Evolutionary conservation across 2,797 vertebrate species (phyloP).

Genomic region (Odontamblyopus lacepedii): DNA sequence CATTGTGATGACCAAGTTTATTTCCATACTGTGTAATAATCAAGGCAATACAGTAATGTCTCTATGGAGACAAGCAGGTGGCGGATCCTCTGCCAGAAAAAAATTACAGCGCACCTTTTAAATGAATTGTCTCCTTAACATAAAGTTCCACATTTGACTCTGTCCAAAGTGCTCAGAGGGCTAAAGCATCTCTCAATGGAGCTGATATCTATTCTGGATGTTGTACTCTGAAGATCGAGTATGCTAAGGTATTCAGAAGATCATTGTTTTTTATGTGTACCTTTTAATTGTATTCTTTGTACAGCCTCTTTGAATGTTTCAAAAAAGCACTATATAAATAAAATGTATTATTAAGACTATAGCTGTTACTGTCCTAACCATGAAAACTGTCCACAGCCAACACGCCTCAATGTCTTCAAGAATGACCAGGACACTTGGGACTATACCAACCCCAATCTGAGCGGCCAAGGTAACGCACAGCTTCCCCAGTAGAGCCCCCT

Average conservation of each 20-base stretch:
- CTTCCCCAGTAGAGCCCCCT: constrained; percentile 9
- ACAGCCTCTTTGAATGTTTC: too few relatives aligned
- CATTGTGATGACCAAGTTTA: too few relatives aligned
- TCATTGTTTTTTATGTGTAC: background rate
- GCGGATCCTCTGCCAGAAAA: too few relatives aligned
- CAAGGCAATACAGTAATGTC: too few relatives aligned
- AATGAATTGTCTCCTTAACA: constrained; percentile 65
- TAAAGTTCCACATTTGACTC: constrained; percentile 86
- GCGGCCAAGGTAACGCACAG: constrained; percentile 89
- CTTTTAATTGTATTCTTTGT: too few relatives aligned
- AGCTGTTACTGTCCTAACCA: background rate
- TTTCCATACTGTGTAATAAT: too few relatives aligned
- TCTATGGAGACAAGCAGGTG: too few relatives aligned
- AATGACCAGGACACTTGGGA: constrained; percentile 98
- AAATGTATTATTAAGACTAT: background rate
- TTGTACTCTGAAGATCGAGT: constrained; percentile 96
- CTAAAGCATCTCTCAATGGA: constrained; percentile 94
- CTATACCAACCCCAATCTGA: constrained; percentile 92
- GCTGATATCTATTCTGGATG: constrained; percentile 97
- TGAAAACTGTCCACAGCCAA: constrained; percentile 76
- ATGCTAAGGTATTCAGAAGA: constrained; percentile 85
- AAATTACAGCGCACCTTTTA: background rate
- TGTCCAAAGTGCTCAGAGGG: constrained; percentile 93
- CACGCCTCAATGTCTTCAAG: constrained; percentile 96
- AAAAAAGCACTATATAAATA: too few relatives aligned